Conservation (phyloP, 2,888 invertebrate genomes). For the Cylloceria caligata region DNA sequence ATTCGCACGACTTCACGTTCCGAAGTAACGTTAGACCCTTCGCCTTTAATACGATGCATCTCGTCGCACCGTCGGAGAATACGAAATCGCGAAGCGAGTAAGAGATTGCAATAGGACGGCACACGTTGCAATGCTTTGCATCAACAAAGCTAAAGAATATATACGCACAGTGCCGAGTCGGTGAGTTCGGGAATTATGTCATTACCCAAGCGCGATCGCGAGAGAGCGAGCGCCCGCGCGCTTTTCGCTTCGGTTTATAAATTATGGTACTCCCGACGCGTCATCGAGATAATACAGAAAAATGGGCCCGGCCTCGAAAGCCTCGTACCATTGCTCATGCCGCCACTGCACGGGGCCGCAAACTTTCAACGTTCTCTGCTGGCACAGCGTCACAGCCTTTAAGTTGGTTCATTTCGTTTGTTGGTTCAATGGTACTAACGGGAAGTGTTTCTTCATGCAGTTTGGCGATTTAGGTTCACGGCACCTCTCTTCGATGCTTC, state of each 20-base stretch:
- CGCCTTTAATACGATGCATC: neutral
- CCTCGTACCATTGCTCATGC: conserved; percentile 53
- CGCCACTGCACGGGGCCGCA: conserved; percentile 55
- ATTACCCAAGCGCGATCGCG: conserved; percentile 73
- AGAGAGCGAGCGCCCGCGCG: conserved; percentile 42
- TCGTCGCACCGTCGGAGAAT: neutral
- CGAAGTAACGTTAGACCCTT: too few species aligned
- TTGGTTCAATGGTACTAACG: too few species aligned
- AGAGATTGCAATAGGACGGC: neutral
- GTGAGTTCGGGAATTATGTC: conserved; percentile 76
- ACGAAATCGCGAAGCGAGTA: neutral
- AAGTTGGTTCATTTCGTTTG: conserved; percentile 4
- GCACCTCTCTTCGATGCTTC: neutral
- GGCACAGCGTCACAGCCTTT: conserved; percentile 12
- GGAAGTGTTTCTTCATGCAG: conserved; percentile 1
- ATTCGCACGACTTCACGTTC: neutral
- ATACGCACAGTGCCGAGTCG: neutral
- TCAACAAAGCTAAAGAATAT: neutral
- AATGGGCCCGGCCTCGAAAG: conserved; percentile 78
- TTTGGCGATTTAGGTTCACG: conserved; percentile 36
- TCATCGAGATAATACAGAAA: conserved; percentile 81
- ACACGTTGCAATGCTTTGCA: too few species aligned
- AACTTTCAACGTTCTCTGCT: conserved; percentile 39
- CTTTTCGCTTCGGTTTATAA: conserved; percentile 74
- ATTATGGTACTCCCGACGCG: conserved; percentile 76